These are phyloP conservation scores for Bagarius yarrelli DNA, from an alignment of 2,113 vertebrate species.

Conservation along the genomic window DNA sequence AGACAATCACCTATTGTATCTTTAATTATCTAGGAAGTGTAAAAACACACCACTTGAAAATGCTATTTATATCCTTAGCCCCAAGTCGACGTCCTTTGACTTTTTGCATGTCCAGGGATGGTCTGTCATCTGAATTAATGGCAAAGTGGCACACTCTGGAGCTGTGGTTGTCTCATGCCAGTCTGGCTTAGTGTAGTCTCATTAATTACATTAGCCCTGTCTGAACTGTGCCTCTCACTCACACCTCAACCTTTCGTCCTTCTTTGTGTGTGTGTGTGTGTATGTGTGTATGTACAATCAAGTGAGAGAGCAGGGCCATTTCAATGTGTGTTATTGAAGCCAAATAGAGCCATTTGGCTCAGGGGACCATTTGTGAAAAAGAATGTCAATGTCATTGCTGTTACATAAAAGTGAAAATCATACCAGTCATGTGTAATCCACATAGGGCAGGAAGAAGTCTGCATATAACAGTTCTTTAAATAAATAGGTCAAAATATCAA, in stretches of 20 bases:
- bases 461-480: neutral
- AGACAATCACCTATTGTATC: too few species aligned
- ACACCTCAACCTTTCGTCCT: conserved; percentile 17
- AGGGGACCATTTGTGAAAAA: neutral
- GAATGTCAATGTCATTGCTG: conserved; percentile 9
- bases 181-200: conserved; percentile 42
- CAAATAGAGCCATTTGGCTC: conserved; percentile 6
- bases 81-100: conserved; percentile 32
- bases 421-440: conserved; percentile 8
- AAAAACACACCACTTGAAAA: neutral
- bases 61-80: conserved; percentile 23
- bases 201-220: conserved; percentile 51
- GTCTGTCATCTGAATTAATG: conserved; percentile 49
- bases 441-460: neutral
- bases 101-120: conserved; percentile 38
- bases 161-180: conserved; percentile 41
- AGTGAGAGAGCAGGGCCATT: conserved; percentile 1
- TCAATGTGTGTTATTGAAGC: conserved; percentile 23
- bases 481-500: neutral
- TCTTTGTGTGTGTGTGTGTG: neutral
- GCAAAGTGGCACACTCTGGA: conserved; percentile 34
- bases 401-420: conserved; percentile 7
- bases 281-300: neutral
- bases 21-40: neutral
- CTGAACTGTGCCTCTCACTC: conserved; percentile 39